These are phyloP conservation scores for Sitta carolinensis DNA, from an alignment of 2,797 vertebrate species.

Conservation along the genomic window DNA sequence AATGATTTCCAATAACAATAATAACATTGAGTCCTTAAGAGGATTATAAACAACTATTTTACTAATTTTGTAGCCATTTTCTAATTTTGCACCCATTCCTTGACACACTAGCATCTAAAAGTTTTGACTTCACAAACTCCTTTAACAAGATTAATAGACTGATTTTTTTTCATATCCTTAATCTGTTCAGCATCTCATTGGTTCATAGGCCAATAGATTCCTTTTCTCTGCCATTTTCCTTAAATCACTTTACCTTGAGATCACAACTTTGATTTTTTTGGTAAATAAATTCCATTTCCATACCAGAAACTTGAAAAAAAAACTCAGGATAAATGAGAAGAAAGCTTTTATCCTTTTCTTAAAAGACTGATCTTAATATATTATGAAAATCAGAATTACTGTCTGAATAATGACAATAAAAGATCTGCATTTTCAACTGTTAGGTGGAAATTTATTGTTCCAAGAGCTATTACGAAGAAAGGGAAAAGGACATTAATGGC, in stretches of 20 bases:
- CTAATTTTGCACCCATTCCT: not conserved
- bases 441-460: not conserved
- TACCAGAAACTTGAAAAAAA: not conserved
- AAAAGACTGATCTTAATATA: not conserved
- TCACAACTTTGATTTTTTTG: not conserved
- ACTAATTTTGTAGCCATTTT: not conserved
- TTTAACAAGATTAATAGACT: not conserved
- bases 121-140: not conserved
- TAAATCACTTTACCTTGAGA: not conserved
- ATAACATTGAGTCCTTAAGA: not conserved
- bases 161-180: not conserved
- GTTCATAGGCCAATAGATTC: not conserved
- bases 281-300: not conserved
- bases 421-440: accelerated
- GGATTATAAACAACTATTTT: not conserved
- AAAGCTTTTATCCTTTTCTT: not conserved
- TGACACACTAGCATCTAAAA: not conserved
- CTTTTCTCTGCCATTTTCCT: not conserved
- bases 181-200: not conserved
- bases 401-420: not conserved
- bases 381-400: not conserved
- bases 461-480: not conserved
- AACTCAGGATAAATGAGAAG: not conserved
- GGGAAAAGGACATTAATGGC: not conserved
- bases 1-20: not conserved